phyloP scores from a whole-genome alignment of 1,140 invertebrate genomes.

The Drosophila suzukii region DNA sequence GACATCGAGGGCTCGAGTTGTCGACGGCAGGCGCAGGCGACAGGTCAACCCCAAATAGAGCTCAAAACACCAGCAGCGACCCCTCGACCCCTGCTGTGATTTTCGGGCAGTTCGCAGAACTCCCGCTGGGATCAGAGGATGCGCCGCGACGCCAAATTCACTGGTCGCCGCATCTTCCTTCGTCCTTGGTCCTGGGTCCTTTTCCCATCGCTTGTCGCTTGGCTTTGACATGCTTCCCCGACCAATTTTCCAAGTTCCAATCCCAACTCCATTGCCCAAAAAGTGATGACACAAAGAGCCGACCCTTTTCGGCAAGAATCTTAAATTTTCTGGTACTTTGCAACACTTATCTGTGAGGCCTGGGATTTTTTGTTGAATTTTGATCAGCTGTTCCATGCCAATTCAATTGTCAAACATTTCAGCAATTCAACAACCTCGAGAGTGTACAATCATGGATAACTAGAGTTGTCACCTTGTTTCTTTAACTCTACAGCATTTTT shows the following conservation, averaged over 20 bases:
- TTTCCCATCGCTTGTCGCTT: constrained; percentile 17
- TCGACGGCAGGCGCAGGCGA: constrained; percentile 42
- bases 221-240: constrained; percentile 32
- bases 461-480: too few relatives aligned
- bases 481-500: too few relatives aligned
- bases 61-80: constrained; percentile 56
- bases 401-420: too few relatives aligned
- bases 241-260: not conserved
- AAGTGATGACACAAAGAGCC: not conserved
- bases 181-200: constrained; percentile 10
- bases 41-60: constrained; percentile 57
- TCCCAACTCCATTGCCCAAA: not conserved
- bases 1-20: constrained; percentile 31
- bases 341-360: too few relatives aligned
- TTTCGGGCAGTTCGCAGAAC: constrained; percentile 58
- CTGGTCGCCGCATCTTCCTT: constrained; percentile 21
- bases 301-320: too few relatives aligned
- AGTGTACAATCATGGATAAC: too few relatives aligned
- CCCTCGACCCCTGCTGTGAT: constrained; percentile 67
- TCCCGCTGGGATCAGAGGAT: constrained; percentile 83
- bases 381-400: too few relatives aligned
- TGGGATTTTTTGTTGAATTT: too few relatives aligned
- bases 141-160: constrained; percentile 47
- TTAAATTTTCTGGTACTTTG: not conserved
- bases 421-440: too few relatives aligned